These are phyloP conservation scores for Drosophila seguyi DNA, from an alignment of 1,140 invertebrate species.

Conservation along the genomic window DNA sequence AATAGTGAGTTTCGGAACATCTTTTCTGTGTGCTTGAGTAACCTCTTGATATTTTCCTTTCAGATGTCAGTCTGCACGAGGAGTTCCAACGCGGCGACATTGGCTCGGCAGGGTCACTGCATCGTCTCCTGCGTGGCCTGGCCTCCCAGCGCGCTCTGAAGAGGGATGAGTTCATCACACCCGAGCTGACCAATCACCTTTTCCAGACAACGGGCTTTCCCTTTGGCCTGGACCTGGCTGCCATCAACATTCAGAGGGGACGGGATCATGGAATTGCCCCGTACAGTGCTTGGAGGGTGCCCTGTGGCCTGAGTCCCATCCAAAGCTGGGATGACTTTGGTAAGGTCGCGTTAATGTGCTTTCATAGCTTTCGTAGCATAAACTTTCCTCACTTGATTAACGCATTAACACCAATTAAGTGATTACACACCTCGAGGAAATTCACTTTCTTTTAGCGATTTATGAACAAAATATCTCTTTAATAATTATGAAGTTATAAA, in stretches of 20 bases:
- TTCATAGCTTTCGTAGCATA: not conserved
- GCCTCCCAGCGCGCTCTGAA: slow-evolving; percentile 91
- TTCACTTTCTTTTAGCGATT: not conserved
- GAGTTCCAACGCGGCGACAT: slow-evolving; percentile 88
- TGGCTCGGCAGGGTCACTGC: slow-evolving; percentile 91
- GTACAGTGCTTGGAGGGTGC: slow-evolving; percentile 92
- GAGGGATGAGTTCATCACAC: slow-evolving; percentile 92
- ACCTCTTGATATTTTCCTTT: not conserved
- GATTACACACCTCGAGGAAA: not conserved
- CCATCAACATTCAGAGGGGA: slow-evolving; percentile 95
- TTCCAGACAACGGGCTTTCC: slow-evolving; percentile 91
- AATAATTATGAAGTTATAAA: slow-evolving; percentile 5
- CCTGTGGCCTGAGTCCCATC: slow-evolving; percentile 91
- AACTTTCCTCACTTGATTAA: slow-evolving; percentile 22
- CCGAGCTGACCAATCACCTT: slow-evolving; percentile 94
- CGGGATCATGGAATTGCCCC: slow-evolving; percentile 95
- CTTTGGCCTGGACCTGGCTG: slow-evolving; percentile 95
- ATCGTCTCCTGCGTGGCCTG: slow-evolving; percentile 91
- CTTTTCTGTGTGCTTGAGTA: not conserved
- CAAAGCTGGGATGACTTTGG: slow-evolving; percentile 91
- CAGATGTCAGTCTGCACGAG: slow-evolving; percentile 92
- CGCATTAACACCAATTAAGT: not conserved
- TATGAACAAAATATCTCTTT: not conserved
- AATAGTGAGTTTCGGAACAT: slow-evolving; percentile 87
- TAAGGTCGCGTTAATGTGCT: slow-evolving; percentile 11